phyloP scores from a whole-genome alignment of 2,113 vertebrate species.

The Coptodon rendalli region DNA sequence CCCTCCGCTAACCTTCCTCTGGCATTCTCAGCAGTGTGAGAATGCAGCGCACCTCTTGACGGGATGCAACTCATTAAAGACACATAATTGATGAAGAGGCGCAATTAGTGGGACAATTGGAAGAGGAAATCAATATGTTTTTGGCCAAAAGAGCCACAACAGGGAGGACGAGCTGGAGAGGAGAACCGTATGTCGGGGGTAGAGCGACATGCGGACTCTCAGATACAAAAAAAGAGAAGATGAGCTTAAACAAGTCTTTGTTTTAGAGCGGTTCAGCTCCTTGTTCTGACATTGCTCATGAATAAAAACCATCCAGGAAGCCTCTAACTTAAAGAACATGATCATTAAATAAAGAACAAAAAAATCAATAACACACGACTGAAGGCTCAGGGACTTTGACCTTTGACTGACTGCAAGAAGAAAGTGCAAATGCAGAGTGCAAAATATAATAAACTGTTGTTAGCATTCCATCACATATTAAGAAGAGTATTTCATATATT shows the following conservation, averaged over 20 bases:
- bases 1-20: background rate
- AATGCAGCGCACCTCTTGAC: constrained; percentile 20
- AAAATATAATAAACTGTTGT: background rate
- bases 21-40: constrained; percentile 40
- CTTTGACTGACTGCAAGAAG: background rate
- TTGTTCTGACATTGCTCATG: rapidly evolving
- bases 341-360: background rate
- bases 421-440: background rate
- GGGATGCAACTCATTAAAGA: constrained; percentile 49
- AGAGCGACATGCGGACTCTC: background rate
- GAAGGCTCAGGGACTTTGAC: background rate
- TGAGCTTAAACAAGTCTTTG: background rate
- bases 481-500: background rate
- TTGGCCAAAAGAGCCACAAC: background rate
- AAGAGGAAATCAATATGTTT: constrained; percentile 49
- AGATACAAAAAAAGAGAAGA: background rate
- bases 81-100: constrained; percentile 49
- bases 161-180: background rate
- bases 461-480: background rate
- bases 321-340: background rate
- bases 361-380: background rate
- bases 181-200: background rate
- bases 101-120: constrained; percentile 52
- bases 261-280: background rate
- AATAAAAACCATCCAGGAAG: background rate